Conservation (phyloP, 2,797 vertebrate genomes). For the Otus scops region DNA sequence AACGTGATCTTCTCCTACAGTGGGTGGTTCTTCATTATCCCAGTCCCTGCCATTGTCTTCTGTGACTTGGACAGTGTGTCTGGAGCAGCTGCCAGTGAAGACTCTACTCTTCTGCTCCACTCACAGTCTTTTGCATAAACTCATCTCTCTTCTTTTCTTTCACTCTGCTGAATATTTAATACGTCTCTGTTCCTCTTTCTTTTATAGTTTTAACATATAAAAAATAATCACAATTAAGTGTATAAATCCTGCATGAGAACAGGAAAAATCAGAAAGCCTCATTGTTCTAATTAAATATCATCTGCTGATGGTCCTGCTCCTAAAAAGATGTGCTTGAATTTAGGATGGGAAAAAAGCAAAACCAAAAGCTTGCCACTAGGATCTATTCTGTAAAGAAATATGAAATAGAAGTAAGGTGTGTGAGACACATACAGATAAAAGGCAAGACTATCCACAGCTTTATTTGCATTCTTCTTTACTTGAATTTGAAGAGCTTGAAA, state of each 20-base stretch:
- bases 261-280: not conserved
- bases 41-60: too few relatives aligned
- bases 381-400: not conserved
- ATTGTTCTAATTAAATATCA: not conserved
- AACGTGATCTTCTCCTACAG: too few relatives aligned
- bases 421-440: not conserved
- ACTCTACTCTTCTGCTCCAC: not conserved
- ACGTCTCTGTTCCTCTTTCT: not conserved
- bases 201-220: not conserved
- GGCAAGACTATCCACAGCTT: not conserved
- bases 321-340: not conserved
- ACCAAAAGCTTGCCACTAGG: not conserved
- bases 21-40: too few relatives aligned
- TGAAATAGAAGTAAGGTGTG: not conserved
- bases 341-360: not conserved
- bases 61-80: too few relatives aligned
- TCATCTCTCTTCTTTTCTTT: not conserved
- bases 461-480: not conserved
- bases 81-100: too few relatives aligned
- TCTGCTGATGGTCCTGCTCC: not conserved
- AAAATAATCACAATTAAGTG: not conserved
- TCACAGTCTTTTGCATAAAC: not conserved
- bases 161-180: not conserved
- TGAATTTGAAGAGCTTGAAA: not conserved
- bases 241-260: not conserved